Evolutionary conservation across 2,888 invertebrate species (phyloP), one percentile per base, ranked within the genome.

Genomic region (Gryllus longicercus): DNA sequence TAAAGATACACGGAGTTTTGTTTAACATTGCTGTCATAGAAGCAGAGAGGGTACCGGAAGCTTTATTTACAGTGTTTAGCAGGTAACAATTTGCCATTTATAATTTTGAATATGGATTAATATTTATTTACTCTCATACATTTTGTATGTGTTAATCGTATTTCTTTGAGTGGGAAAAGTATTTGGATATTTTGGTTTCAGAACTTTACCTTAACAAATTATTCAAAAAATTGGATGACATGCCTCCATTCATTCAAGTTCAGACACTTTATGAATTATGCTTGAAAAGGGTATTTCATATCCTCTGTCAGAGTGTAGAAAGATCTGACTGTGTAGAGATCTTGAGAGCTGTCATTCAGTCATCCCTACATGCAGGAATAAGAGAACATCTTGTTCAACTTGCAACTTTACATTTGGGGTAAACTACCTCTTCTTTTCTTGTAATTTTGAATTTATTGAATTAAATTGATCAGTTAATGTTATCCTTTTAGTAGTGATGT

Each of bases 311-410:
- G 23, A 38, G 38, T 51, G 78, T 81, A 23, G 51, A 78, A 49
- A 82, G 77, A 38, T 79, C 81, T 16, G 75, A 80, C n/a, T 76
- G 79, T n/a, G 81, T 81, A 23, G 80, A 80, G 21, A 75, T 75
- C 18, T 78, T 82, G 21, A 77, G 82, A 50, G 82, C 81, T 63
- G 18, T 82, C 16, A 74, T 81, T 14, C 81, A 78, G 76, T 81
- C 80, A 11, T 79, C 80, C n/a, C 75, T 82, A 18, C 84, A 83
- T 81, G 82, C 84, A 25, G 83, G 83, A 16, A 84, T 84, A 74
- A 82, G 84, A 74, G 83, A 84, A 77, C 83, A 84, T 78, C 80
- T 84, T n/a, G 82, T 84, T 38, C 82, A 83, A 77, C 80, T 82
- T 75, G 83, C 84, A 14, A 83, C 84, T 18, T 75, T 80, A 50